phyloP scores from a whole-genome alignment of 2,113 vertebrate species.

The Nothoprocta pentlandii region DNA sequence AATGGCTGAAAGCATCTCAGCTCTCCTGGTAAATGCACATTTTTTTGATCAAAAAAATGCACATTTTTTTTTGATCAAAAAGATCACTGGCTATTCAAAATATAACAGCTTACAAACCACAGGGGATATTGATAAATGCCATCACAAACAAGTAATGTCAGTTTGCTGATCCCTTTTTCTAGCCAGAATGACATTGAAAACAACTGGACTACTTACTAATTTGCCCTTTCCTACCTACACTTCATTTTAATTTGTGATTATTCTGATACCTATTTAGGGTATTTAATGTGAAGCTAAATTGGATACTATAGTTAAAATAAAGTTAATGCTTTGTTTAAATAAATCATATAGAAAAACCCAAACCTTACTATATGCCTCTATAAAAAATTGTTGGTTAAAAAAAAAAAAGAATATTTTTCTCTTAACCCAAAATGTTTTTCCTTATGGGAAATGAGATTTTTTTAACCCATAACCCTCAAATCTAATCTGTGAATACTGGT shows the following conservation, averaged over 20 bases:
- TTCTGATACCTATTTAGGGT: not conserved
- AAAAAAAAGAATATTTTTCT: not conserved
- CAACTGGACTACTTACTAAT: not conserved
- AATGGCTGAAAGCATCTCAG: not conserved
- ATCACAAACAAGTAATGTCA: not conserved
- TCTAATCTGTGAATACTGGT: not conserved
- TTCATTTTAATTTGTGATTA: not conserved
- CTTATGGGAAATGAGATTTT: not conserved
- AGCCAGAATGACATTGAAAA: not conserved
- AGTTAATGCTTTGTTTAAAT: not conserved
- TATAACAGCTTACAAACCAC: not conserved
- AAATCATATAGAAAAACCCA: not conserved
- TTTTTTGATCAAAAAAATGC: not conserved
- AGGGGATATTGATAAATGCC: not conserved
- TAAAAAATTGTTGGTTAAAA: not conserved
- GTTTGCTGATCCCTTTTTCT: not conserved
- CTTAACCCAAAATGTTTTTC: not conserved
- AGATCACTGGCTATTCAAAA: not conserved
- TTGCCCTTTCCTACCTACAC: not conserved
- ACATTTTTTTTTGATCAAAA: not conserved
- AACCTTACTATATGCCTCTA: not conserved
- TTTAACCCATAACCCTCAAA: not conserved
- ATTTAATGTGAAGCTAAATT: not conserved
- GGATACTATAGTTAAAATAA: not conserved
- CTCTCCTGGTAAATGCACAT: not conserved